Evolutionary conservation across 2,797 vertebrate genomes (phyloP).

Genomic region (Cheirogaleus major): DNA sequence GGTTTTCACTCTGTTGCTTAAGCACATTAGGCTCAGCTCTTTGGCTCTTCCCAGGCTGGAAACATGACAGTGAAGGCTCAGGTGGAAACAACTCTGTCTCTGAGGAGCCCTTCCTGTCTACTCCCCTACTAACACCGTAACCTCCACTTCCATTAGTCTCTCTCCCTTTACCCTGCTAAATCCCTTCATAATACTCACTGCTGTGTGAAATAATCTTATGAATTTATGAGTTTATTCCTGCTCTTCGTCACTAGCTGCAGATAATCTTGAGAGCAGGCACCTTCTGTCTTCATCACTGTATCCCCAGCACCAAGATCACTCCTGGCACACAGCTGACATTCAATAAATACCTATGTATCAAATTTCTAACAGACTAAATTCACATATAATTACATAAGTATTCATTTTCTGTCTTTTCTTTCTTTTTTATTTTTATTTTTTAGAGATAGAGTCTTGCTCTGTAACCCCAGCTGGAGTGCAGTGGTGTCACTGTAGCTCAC

Average conservation of each 20-base stretch:
- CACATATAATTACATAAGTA: background rate
- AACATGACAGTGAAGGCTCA: background rate
- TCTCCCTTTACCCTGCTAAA: background rate
- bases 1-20: background rate
- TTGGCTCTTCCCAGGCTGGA: background rate
- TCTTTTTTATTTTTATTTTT: background rate
- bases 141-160: background rate
- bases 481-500: background rate
- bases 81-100: background rate
- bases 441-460: background rate
- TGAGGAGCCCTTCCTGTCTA: accelerated
- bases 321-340: background rate
- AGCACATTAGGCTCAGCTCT: background rate
- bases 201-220: background rate
- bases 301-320: background rate
- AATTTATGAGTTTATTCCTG: background rate
- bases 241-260: background rate
- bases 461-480: background rate
- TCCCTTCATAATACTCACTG: background rate
- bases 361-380: background rate
- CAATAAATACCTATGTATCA: background rate
- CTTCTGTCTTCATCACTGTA: background rate
- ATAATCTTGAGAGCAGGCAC: background rate
- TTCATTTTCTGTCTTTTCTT: background rate
- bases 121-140: too few species aligned